Evolutionary conservation across 2,888 invertebrate genomes (phyloP), one percentile per base, ranked within the genome.

Genomic region (Aleiodes alternator): DNA sequence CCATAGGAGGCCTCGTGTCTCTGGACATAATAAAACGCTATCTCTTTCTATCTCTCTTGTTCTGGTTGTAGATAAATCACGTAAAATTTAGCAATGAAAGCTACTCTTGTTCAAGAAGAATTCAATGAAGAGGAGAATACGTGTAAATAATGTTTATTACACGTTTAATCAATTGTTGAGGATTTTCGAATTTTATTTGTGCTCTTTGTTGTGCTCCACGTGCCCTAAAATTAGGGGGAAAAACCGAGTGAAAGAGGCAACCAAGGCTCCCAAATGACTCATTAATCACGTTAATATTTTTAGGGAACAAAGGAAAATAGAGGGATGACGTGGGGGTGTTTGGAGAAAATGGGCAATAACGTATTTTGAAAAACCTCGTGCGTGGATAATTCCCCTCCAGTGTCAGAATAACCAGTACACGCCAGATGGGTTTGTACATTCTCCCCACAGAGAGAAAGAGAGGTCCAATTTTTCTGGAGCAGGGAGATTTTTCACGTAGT

Each of bases 61-160:
- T 61, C 69, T 70, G 5, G 38, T 7, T 38, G 8, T n/a, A 7
- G 2, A 61, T 61, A 61, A 61, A 61, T 61, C 61, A 61, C 61
- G 2, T 1, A 1, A 9, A 64, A 48, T 48, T 43, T 64, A 11
- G 23, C 43, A 64, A 23, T 64, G 43, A 64, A 43, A 64, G 48
- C 48, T 7, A 29, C 43, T 16, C 51, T 56, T 64, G 12, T 23
- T 23, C 53, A 8, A 57, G 73, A 74, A 74, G 75, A 69, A 66
- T 69, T 69, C 71, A 76, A 76, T 79, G 77, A 72, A 76, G 74
- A 75, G 69, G 69, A 66, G 68, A 69, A 76, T 76, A 73, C 16
- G 23, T 53, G 61, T 59, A 61, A 72, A 72, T 59, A 38, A 48
- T 9, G 16, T 64, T 8, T 9, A 34, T 34, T 69, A 34, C 53